phyloP scores from a whole-genome alignment of 2,888 invertebrate species.

The Diabrotica balteata region DNA sequence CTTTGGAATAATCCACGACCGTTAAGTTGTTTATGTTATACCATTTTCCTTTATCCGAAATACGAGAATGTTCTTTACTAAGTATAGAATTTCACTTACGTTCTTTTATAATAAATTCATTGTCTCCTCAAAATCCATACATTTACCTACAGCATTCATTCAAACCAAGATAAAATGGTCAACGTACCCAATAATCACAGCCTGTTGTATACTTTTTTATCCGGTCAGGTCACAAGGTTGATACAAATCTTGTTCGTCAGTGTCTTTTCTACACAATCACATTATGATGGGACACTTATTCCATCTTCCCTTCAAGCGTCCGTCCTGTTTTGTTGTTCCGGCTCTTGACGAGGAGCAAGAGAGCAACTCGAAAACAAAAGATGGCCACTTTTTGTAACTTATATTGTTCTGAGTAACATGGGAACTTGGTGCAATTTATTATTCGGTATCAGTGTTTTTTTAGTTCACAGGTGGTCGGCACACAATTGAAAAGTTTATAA shows the following conservation, averaged over 20 bases:
- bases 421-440: conserved; percentile 36
- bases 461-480: conserved; percentile 23
- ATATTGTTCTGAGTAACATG: conserved; percentile 37
- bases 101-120: too few species aligned
- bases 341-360: conserved; percentile 34
- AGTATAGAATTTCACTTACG: too few species aligned
- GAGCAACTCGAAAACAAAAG: conserved; percentile 38
- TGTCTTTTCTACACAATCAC: conserved; percentile 22
- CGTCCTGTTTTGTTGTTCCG: conserved; percentile 32
- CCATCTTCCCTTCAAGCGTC: conserved; percentile 25
- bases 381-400: conserved; percentile 39
- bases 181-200: conserved; percentile 11
- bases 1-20: too few species aligned
- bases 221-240: conserved; percentile 9
- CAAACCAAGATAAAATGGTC: conserved; percentile 1
- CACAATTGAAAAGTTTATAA: conserved; percentile 15
- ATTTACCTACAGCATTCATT: too few species aligned
- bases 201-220: conserved; percentile 15
- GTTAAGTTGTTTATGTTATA: too few species aligned
- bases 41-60: too few species aligned
- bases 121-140: too few species aligned
- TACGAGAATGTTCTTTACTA: too few species aligned
- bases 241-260: conserved; percentile 21
- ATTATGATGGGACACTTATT: conserved; percentile 22
- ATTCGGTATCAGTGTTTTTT: conserved; percentile 28